Conservation (phyloP, 2,888 invertebrate genomes). For the Papilio gigon region DNA sequence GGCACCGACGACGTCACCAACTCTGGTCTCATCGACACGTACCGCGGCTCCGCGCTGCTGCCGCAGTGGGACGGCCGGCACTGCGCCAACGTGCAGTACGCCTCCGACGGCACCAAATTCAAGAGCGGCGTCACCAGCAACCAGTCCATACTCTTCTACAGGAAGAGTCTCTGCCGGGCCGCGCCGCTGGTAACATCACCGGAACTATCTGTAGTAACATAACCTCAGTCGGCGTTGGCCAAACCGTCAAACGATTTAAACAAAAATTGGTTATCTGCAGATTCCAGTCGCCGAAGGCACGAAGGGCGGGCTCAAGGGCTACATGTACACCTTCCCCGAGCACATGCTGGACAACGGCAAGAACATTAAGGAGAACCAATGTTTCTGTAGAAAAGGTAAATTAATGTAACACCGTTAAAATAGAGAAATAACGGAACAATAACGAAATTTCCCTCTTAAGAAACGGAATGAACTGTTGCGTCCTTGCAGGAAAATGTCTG, state of each 20-base stretch:
- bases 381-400: conserved; percentile 88
- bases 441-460: too few relatives aligned
- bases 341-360: conserved; percentile 90
- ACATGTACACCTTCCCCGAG: conserved; percentile 88
- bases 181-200: conserved; percentile 85
- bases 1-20: conserved; percentile 84
- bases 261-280: conserved; percentile 64
- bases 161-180: conserved; percentile 93
- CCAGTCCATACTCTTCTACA: conserved; percentile 88
- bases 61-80: conserved; percentile 90
- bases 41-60: conserved; percentile 86
- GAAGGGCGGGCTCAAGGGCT: conserved; percentile 85
- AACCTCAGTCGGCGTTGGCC: neutral
- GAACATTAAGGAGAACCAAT: conserved; percentile 87
- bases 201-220: conserved; percentile 38
- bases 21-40: conserved; percentile 89
- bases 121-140: conserved; percentile 86
- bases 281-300: conserved; percentile 83
- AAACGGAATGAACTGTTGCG: too few relatives aligned
- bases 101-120: conserved; percentile 94
- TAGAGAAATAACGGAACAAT: too few relatives aligned
- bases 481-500: conserved; percentile 83
- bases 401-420: too few relatives aligned
- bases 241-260: neutral
- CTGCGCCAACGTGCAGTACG: conserved; percentile 88